Base-by-base conservation (phyloP, 2,113 vertebrate genomes). In the Columbina picui region DNA sequence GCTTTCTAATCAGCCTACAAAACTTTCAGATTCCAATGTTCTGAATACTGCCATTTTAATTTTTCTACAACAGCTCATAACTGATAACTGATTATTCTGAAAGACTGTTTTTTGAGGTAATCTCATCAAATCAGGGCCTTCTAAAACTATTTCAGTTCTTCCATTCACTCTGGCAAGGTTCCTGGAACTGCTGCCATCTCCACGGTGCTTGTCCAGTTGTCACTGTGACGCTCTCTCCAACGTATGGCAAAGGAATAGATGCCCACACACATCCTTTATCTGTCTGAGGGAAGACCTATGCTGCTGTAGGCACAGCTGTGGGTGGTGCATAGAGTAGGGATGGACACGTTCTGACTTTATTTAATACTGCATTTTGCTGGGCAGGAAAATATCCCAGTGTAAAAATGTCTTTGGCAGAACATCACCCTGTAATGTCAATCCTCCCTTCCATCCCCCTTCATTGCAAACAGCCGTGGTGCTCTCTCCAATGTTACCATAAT, bases 401-500 rank as follows among this genome's bases (percentile, higher is more conserved):
- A 76, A 80, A 95, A 91, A 83, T 87, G 32, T 39, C 61, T 80
- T 60, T 93, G 82, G 82, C 89, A 94, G 71, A 85, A 65, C 11
- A 41, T 84, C 16, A 53, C 17, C 26, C 81, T 57, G 34, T 29
- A 57, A 14, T 43, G 30, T 47, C 1, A 0, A 47, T 69, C 36
- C 38, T 84, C 59, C 43, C 47, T 63, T 87, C 63, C 50, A 83
- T 38, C 23, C 12, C 23, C 2, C 39, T 0, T 2, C 34, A 34
- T 65, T 45, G 45, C 81, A 79, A 63, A n/a, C 63, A 94, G 63
- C 78, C 83, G 69, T 57, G 65, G 17, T 87, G 19, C 47, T 67
- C 34, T 14, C 32, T 75, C 64, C 10, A 23, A 22, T 36, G 25
- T 36, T 75, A 34, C 7, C n/a, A 3, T 41, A 50, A 65, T 34